A percentile compares a stretch with the other conserved stretches of the same genome.
Evolutionary conservation across 1,140 invertebrate species (phyloP).

Genomic region (Caenorhabditis briggsae): DNA sequence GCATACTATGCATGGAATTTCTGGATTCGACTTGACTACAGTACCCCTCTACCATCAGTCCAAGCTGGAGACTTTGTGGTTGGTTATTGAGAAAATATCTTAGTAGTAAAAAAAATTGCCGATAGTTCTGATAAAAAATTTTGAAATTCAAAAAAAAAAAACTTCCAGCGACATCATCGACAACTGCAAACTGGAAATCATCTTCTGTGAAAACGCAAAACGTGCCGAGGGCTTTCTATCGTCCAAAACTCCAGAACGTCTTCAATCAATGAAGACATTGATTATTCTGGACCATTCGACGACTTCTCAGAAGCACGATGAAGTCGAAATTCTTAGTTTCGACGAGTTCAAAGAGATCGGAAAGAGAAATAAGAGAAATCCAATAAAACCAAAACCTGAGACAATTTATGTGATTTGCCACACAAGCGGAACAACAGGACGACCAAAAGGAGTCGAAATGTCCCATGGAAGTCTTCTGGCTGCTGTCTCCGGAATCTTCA

Average conservation of each 20-base stretch:
- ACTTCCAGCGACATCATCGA: slow-evolving; percentile 72
- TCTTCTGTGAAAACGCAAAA: slow-evolving; percentile 70
- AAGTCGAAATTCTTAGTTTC: slow-evolving; percentile 24
- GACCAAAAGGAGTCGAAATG: slow-evolving; percentile 96
- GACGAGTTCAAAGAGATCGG: slow-evolving; percentile 65
- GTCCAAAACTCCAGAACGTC: slow-evolving; percentile 47
- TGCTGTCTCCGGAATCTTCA: slow-evolving; percentile 83
- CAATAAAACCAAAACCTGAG: slow-evolving; percentile 84
- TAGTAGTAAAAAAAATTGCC: neutral
- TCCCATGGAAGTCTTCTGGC: slow-evolving; percentile 92
- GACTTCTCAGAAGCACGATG: slow-evolving; percentile 26
- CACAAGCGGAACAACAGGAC: slow-evolving; percentile 90
- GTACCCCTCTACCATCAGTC: slow-evolving; percentile 74
- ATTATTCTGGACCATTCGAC: slow-evolving; percentile 62
- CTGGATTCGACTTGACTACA: slow-evolving; percentile 66
- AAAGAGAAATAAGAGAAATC: slow-evolving; percentile 44
- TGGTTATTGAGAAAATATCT: neutral
- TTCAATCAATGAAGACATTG: slow-evolving; percentile 67
- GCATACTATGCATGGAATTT: slow-evolving; percentile 61
- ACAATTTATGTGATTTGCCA: slow-evolving; percentile 95
- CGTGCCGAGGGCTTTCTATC: slow-evolving; percentile 65
- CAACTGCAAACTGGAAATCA: slow-evolving; percentile 69
- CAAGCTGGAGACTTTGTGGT: slow-evolving; percentile 71
- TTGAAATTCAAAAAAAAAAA: too few species aligned
- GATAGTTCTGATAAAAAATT: too few species aligned